Conservation (phyloP, 2,797 vertebrate species). For the Microctenopoma steveboyesi region DNA sequence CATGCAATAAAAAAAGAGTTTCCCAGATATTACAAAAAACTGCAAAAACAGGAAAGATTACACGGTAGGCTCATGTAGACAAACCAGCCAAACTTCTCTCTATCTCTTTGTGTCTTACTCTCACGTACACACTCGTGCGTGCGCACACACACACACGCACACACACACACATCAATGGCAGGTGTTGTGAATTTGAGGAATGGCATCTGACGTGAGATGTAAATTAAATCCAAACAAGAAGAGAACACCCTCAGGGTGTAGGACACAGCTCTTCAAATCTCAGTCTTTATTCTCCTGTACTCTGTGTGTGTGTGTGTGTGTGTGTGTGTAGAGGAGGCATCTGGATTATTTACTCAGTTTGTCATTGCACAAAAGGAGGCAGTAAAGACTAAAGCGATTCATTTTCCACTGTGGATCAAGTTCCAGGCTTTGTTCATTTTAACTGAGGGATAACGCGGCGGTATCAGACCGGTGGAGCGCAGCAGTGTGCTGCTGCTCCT, state of each 20-base stretch:
- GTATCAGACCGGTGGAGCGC: slow-evolving; percentile 50
- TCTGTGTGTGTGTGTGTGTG: slow-evolving; percentile 2
- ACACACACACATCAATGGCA: slow-evolving; percentile 14
- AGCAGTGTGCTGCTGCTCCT: slow-evolving; percentile 29
- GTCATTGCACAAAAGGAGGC: slow-evolving; percentile 66
- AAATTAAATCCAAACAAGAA: slow-evolving; percentile 58
- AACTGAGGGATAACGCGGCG: slow-evolving; percentile 28
- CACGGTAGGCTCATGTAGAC: slow-evolving; percentile 1
- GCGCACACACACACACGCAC: slow-evolving; percentile 8
- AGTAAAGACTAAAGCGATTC: slow-evolving; percentile 16
- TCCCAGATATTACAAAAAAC: background rate
- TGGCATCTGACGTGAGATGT: slow-evolving; percentile 43
- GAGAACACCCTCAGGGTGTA: slow-evolving; percentile 33
- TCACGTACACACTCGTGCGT: background rate
- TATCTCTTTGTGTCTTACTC: background rate
- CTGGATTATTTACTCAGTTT: background rate
- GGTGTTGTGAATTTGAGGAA: slow-evolving; percentile 50
- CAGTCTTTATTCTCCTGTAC: slow-evolving; percentile 13
- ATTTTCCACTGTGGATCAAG: slow-evolving; percentile 28
- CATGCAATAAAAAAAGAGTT: background rate
- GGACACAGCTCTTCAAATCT: slow-evolving; percentile 22
- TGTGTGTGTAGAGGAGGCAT: background rate
- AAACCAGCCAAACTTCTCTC: slow-evolving; percentile 47
- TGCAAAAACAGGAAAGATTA: slow-evolving; percentile 12
- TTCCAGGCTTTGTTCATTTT: slow-evolving; percentile 57